phyloP scores from a whole-genome alignment of 2,113 vertebrate species.

The Lepisosteus osseus region DNA sequence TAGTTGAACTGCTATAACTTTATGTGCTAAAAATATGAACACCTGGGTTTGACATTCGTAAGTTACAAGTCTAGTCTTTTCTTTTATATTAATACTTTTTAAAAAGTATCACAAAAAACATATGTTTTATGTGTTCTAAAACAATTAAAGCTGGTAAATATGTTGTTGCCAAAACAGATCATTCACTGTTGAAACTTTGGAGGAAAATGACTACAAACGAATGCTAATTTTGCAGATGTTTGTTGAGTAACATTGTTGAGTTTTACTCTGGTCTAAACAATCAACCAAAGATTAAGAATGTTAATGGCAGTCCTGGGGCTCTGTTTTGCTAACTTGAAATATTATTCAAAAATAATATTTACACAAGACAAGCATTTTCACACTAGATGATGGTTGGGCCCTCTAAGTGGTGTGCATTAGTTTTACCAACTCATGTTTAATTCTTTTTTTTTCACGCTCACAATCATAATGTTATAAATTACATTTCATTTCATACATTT shows the following conservation, averaged over 20 bases:
- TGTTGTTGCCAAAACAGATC: too few species aligned
- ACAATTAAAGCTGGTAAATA: too few species aligned
- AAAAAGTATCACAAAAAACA: too few species aligned
- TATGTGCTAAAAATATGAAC: too few species aligned
- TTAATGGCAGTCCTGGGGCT: slow-evolving; percentile 61
- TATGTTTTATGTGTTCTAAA: too few species aligned
- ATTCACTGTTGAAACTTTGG: too few species aligned
- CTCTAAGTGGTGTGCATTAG: slow-evolving; percentile 62
- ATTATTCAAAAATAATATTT: slow-evolving; percentile 65
- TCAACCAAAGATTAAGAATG: slow-evolving; percentile 61
- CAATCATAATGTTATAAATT: slow-evolving; percentile 58
- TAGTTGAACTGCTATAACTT: too few species aligned
- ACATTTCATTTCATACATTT: slow-evolving; percentile 57
- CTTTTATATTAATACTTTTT: too few species aligned
- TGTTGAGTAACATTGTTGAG: slow-evolving; percentile 51
- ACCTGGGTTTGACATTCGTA: too few species aligned
- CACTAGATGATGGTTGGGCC: slow-evolving; percentile 53
- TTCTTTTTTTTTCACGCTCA: slow-evolving; percentile 47
- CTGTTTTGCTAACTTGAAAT: slow-evolving; percentile 72
- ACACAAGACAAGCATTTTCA: slow-evolving; percentile 64
- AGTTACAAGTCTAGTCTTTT: too few species aligned
- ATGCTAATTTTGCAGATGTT: slow-evolving; percentile 50
- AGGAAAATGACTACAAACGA: slow-evolving; percentile 9
- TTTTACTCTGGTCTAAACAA: slow-evolving; percentile 54
- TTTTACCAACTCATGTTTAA: slow-evolving; percentile 59